Base-by-base conservation (phyloP, 92 coral and sea anemone species). In the Desmophyllum pertusum region DNA sequence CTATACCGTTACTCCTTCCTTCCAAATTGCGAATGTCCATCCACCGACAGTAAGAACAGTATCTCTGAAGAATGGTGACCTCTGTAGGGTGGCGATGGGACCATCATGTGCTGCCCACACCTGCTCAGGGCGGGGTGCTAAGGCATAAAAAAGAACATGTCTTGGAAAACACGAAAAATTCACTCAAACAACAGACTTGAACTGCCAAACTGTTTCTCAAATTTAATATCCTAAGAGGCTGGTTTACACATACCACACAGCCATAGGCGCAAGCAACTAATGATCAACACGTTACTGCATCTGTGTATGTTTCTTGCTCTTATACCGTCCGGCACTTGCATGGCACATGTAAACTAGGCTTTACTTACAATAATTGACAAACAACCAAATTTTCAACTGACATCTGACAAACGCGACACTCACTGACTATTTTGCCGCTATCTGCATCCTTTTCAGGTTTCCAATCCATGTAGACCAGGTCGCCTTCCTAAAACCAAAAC, bases 21-120 rank as follows among this genome's bases (percentile, higher is more conserved):
- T 96, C 99, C 99, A 96, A 77, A 96, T 92, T 66, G 99, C 97
- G 70, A 96, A 96, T 23, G 99, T 94, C 99, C 99, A 96, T 48
- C 99, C 99, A 15, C 99, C 99, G 17, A 96, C 93, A 0, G 99
- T 90, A 15, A 96, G 91, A 19, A 96, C 79, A 48, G 94, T 96
- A 71, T 96, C 98, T 74, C 90, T 94, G 79, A 94, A 96, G 91
- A 96, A 96, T 5, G 97, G 98, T 15, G 99, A 96, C 69, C 98
- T 79, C 73, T 93, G 96, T 35, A 96, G 94, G 13, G 95, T 92
- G 83, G 88, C 63, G 62, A 96, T 92, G 46, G 93, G 89, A 17
- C 99, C 99, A 78, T 96, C 99, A 76, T 96, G 99, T 10, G 99
- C 98, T 53, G 84, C 84, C 94, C 94, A 91, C 38, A 51, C 84